A percentile compares a stretch with the other conserved stretches of the same genome.
These are phyloP conservation scores for Araneus ventricosus DNA, from an alignment of 1,140 invertebrate species.

Conservation along the genomic window DNA sequence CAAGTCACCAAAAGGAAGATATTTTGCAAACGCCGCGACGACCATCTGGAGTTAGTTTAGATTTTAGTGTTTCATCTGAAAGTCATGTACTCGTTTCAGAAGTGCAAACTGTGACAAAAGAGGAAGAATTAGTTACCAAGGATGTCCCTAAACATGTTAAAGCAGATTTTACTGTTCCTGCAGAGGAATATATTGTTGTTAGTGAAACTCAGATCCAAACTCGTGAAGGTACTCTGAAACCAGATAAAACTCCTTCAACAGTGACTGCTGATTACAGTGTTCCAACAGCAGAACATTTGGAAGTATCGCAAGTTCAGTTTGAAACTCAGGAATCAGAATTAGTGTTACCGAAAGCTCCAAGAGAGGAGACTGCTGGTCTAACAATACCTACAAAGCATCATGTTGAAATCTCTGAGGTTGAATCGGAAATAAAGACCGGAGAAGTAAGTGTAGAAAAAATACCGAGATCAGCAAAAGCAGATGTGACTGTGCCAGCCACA, in stretches of 20 bases:
- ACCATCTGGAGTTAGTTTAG: slow-evolving; percentile 81
- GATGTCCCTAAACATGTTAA: slow-evolving; percentile 36
- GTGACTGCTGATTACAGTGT: slow-evolving; percentile 68
- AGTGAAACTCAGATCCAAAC: slow-evolving; percentile 66
- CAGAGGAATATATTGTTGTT: slow-evolving; percentile 65
- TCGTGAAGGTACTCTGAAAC: slow-evolving; percentile 49
- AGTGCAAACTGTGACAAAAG: slow-evolving; percentile 74
- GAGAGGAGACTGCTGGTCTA: slow-evolving; percentile 61
- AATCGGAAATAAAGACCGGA: slow-evolving; percentile 62
- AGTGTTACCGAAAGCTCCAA: slow-evolving; percentile 52
- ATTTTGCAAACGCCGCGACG: slow-evolving; percentile 65
- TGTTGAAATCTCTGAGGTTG: slow-evolving; percentile 68
- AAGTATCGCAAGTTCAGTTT: slow-evolving; percentile 74
- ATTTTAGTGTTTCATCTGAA: slow-evolving; percentile 77
- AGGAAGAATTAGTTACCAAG: slow-evolving; percentile 59
- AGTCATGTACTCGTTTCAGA: slow-evolving; percentile 67
- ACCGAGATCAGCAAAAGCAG: slow-evolving; percentile 61
- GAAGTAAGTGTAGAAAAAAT: slow-evolving; percentile 70
- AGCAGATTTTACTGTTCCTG: slow-evolving; percentile 71
- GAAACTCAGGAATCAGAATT: slow-evolving; percentile 73
- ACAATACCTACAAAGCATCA: slow-evolving; percentile 67
- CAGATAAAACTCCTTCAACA: slow-evolving; percentile 42
- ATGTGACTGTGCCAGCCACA: slow-evolving; percentile 62
- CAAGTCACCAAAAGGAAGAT: slow-evolving; percentile 59
- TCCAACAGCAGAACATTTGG: slow-evolving; percentile 73